Evolutionary conservation across 2,888 invertebrate genomes (phyloP).

Genomic region (Orthosia cruda): DNA sequence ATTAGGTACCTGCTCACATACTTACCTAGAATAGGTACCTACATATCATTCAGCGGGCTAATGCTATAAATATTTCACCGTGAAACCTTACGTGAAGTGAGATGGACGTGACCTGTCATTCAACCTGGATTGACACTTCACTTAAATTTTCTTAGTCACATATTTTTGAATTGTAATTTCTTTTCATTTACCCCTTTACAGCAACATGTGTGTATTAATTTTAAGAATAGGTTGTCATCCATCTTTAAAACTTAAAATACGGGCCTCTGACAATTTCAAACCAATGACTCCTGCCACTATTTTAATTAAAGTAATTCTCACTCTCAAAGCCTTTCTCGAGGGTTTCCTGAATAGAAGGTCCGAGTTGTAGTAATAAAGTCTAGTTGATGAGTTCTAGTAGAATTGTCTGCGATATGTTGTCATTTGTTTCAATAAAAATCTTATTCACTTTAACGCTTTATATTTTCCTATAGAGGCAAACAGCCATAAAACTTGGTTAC

Average conservation of each 20-base stretch:
- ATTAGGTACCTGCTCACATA: too few relatives aligned
- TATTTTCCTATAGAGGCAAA: conserved; percentile 50
- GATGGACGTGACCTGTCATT: too few relatives aligned
- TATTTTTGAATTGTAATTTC: too few relatives aligned
- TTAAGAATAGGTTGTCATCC: too few relatives aligned
- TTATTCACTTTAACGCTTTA: conserved; percentile 70
- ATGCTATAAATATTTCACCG: too few relatives aligned
- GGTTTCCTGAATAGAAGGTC: background rate
- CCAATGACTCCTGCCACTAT: conserved; percentile 32
- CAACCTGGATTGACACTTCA: too few relatives aligned
- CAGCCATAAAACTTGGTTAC: conserved; percentile 69
- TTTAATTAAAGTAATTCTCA: conserved; percentile 25
- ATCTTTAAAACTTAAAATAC: too few relatives aligned
- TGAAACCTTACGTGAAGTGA: too few relatives aligned
- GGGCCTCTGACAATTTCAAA: conserved; percentile 14
- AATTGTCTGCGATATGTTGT: conserved; percentile 8
- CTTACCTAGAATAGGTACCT: too few relatives aligned
- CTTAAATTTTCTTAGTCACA: too few relatives aligned
- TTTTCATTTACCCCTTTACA: background rate
- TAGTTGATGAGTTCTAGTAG: background rate
- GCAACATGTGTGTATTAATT: too few relatives aligned
- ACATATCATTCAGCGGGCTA: too few relatives aligned
- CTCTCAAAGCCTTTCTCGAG: conserved; percentile 7
- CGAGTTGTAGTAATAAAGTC: background rate
- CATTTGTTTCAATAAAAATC: conserved; percentile 69